Evolutionary conservation across 2,888 invertebrate genomes (phyloP), one percentile per base, ranked within the genome.

Genomic region (Loripinus fragilis): DNA sequence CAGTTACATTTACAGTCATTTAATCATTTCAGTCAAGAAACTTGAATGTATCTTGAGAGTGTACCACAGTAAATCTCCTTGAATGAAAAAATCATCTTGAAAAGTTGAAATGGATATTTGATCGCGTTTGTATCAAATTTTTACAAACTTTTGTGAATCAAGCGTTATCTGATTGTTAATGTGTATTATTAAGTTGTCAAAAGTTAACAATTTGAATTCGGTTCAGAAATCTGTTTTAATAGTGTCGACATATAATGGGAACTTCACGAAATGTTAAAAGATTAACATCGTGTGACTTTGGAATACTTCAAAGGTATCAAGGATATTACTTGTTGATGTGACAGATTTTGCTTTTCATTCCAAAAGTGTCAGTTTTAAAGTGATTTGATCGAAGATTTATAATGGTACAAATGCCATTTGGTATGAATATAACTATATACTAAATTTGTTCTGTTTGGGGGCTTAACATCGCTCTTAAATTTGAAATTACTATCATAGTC

Each of bases 1-100:
- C 60, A 20, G 60, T 60, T 60, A 60, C 55, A 60, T 60, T 60
- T 60, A 60, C 60, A 33, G 60, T 30, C 17, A 30, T 33, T 60
- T 60, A 60, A 33, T 60, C 60, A 60, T 60, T 33, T 28, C 2
- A 60, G 3, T 30, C 28, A 33, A 33, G 38, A 60, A 60, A 52
- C 33, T 60, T 60, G 60, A 60, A 60, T 33, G 30, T 33, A 60
- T 60, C 12, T 60, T 33, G 12, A 30, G 23, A 52, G 45, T 45
- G n/a, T 45, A 45, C 45, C 25, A 33, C 23, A 28, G 60, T 60
- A 60, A 60, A 60, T 60, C 60, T 33, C 1, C 38, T 38, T 60
- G 30, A 60, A 12, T 60, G 60, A 60, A 33, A 60, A 60, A 8
- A n/a, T n/a, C 10, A 12, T 33, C 60, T 33, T 12, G 1, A 30